phyloP scores from a whole-genome alignment of 2,888 invertebrate genomes.

The Tetragonula carbonaria region DNA sequence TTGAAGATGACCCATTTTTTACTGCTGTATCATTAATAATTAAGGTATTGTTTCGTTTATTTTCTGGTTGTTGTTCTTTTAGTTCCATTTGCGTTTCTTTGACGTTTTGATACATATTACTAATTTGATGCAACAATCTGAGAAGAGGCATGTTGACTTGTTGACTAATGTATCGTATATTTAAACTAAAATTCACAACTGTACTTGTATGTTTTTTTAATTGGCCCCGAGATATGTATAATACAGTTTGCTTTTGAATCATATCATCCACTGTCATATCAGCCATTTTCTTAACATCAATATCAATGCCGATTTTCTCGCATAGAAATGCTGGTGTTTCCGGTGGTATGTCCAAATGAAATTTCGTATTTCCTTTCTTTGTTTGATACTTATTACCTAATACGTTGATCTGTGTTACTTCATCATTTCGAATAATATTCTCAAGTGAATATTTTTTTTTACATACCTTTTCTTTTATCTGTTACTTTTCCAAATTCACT shows the following conservation, averaged over 20 bases:
- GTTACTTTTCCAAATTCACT: conserved; percentile 92
- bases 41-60: conserved; percentile 80
- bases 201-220: conserved; percentile 96
- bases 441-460: conserved; percentile 66
- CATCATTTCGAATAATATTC: background rate
- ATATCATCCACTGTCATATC: conserved; percentile 95
- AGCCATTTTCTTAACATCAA: conserved; percentile 95
- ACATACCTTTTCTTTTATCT: conserved; percentile 86
- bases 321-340: conserved; percentile 96
- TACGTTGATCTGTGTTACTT: conserved; percentile 12
- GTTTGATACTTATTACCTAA: conserved; percentile 82
- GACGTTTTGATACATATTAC: conserved; percentile 98
- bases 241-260: conserved; percentile 92
- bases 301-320: conserved; percentile 94
- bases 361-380: conserved; percentile 81
- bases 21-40: conserved; percentile 83
- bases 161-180: conserved; percentile 95
- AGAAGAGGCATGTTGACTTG: conserved; percentile 98
- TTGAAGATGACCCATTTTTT: conserved; percentile 87
- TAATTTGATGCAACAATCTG: conserved; percentile 96
- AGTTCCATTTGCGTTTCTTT: conserved; percentile 97
- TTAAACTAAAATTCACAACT: conserved; percentile 94
- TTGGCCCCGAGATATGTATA: conserved; percentile 94
- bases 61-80: conserved; percentile 88
- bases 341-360: conserved; percentile 87